A percentile compares a stretch with the other conserved stretches of the same genome.
Conservation (phyloP, 1,140 invertebrate genomes). For the Bombus haemorrhoidalis region DNA sequence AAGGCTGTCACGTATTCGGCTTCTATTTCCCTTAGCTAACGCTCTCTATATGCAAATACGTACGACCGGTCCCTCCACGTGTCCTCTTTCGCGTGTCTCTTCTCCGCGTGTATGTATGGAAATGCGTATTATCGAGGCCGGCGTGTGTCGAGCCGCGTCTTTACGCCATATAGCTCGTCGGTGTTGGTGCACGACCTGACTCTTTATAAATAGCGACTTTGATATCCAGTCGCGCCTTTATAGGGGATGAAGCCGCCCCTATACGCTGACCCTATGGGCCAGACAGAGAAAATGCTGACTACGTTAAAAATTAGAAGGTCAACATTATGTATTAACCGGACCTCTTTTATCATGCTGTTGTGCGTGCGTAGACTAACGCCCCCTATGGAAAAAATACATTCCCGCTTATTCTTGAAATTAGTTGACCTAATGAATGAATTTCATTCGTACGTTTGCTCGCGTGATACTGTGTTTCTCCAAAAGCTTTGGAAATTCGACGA, state of each 20-base stretch:
- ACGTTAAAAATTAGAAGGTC: constrained; percentile 79
- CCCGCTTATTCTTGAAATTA: constrained; percentile 13
- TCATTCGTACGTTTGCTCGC: background rate
- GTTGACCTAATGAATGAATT: constrained; percentile 16
- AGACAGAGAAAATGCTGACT: constrained; percentile 59
- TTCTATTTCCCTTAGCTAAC: constrained; percentile 83
- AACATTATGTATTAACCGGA: constrained; percentile 72
- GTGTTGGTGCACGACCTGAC: constrained; percentile 50
- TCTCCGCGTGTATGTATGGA: constrained; percentile 57
- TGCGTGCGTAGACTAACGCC: constrained; percentile 12
- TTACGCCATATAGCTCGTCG: background rate
- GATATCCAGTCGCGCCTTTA: constrained; percentile 77
- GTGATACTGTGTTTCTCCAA: background rate
- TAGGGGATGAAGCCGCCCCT: constrained; percentile 68
- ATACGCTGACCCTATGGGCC: constrained; percentile 18
- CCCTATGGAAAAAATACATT: constrained; percentile 27
- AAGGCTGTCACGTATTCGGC: constrained; percentile 80
- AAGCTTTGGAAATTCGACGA: background rate
- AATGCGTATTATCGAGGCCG: constrained; percentile 63
- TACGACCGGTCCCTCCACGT: constrained; percentile 72
- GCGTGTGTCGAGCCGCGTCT: constrained; percentile 53
- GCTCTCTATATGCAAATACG: constrained; percentile 83
- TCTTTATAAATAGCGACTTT: constrained; percentile 81
- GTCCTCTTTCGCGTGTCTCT: constrained; percentile 62
- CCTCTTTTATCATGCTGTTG: constrained; percentile 52